Base-by-base conservation (phyloP, 1,140 invertebrate species). In the Agraylea sexmaculata region DNA sequence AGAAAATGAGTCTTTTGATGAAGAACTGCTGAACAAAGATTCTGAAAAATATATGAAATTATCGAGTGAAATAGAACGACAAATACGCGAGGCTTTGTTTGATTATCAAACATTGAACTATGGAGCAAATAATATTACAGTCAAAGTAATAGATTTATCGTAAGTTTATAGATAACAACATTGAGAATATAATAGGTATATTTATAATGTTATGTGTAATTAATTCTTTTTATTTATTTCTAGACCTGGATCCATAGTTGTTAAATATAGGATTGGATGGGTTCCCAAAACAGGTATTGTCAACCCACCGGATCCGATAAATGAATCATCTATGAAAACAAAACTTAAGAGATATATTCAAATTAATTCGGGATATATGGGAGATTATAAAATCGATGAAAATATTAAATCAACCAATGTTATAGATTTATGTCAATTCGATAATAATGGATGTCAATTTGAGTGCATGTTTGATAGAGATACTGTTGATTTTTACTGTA, bases 381-480 rank as follows among this genome's bases (percentile, higher is more conserved):
- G 58, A 39, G 60, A 64, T 6, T 75, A 75, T 52, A 64, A 69
- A 36, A 52, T 77, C 28, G 57, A 62, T 19, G 64, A 66, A 17
- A 61, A 63, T 19, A 52, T 74, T 5, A 44, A 47, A 17, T 50
- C 68, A 2, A 57, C 60, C 32, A 59, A 59, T 38, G 62, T 86
- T 12, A 48, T 75, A 1, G 83, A 90, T 63, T 59, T 78, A 18
- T 92, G 88, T 60, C 74, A 80, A 53, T 69, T 75, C 28, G 69
- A 77, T 46, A 83, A 83, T 51, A 73, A 82, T 39, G 72, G 69
- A 2, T 92, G 88, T 54, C 74, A 82, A 40, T 73, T 86, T 56
- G 63, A 70, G 6, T 92, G 88, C 56, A 60, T 68, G 22, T 88
- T 82, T 51, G 76, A 86, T 54, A 75, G 78, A 46, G 49, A 48